These are phyloP conservation scores for Diorhabda sublineata DNA, from an alignment of 1,140 invertebrate species.

Conservation along the genomic window DNA sequence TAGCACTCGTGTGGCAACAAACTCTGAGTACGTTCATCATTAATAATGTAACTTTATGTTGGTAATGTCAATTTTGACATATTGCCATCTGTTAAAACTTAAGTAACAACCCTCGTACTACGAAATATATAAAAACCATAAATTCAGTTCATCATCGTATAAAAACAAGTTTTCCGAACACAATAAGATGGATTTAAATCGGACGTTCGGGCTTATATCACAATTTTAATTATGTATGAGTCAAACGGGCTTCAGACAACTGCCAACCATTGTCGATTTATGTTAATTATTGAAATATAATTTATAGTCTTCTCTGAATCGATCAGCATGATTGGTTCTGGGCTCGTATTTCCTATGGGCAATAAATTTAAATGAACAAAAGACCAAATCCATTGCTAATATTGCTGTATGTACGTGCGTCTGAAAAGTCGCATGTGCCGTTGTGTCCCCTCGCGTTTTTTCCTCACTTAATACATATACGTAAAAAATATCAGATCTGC, in stretches of 20 bases:
- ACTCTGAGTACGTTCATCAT: too few relatives aligned
- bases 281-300: conserved; percentile 21
- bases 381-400: conserved; percentile 14
- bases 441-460: conserved; percentile 7
- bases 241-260: conserved; percentile 10
- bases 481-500: neutral
- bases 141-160: too few relatives aligned
- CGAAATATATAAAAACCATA: too few relatives aligned
- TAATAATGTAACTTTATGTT: too few relatives aligned
- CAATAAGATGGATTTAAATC: conserved; percentile 7
- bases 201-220: conserved; percentile 8
- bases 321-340: conserved; percentile 16
- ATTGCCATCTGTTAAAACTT: too few relatives aligned
- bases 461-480: neutral
- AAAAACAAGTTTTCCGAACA: neutral
- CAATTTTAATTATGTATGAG: conserved; percentile 21
- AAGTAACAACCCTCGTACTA: too few relatives aligned
- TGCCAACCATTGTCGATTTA: conserved; percentile 19
- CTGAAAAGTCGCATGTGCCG: conserved; percentile 14
- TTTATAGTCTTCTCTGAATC: conserved; percentile 11
- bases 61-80: too few relatives aligned
- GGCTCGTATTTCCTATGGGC: conserved; percentile 13
- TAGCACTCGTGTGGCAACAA: too few relatives aligned
- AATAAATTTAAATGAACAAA: conserved; percentile 21
- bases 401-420: conserved; percentile 4